A percentile compares a stretch with the other conserved stretches of the same genome.
These are phyloP conservation scores for Lucifuga dentata DNA, from an alignment of 2,113 vertebrate genomes.

Conservation along the genomic window DNA sequence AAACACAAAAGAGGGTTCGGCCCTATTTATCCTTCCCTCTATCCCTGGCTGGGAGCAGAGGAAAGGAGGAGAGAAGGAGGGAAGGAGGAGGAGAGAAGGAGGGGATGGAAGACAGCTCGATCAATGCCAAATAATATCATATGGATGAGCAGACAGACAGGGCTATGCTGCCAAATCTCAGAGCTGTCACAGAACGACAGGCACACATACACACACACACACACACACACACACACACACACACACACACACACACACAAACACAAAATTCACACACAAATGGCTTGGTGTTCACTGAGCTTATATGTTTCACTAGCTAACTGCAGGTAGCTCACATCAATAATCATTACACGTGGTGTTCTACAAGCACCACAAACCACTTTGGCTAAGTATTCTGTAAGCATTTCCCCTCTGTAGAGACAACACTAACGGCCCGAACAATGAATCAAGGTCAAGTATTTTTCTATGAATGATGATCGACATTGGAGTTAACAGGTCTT, in stretches of 20 bases:
- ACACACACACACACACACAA: conserved; percentile 31
- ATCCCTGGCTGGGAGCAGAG: conserved; percentile 42
- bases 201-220: conserved; percentile 9
- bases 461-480: too few relatives aligned
- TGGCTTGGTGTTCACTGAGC: neutral
- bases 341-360: conserved; percentile 8
- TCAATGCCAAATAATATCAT: conserved; percentile 81
- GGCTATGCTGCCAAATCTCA: conserved; percentile 48
- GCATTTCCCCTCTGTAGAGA: neutral
- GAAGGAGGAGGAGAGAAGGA: conserved; percentile 66
- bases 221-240: neutral
- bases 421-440: neutral
- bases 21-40: conserved; percentile 15
- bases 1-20: conserved; percentile 41
- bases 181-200: conserved; percentile 44
- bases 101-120: conserved; percentile 61
- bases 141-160: conserved; percentile 69
- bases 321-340: conserved; percentile 3
- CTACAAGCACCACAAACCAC: neutral
- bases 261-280: conserved; percentile 43
- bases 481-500: too few relatives aligned
- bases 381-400: conserved; percentile 1
- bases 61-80: conserved; percentile 61
- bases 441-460: neutral
- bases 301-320: neutral